These are phyloP conservation scores for Neodon shergylaensis DNA, from an alignment of 2,113 vertebrate species.

Conservation along the genomic window DNA sequence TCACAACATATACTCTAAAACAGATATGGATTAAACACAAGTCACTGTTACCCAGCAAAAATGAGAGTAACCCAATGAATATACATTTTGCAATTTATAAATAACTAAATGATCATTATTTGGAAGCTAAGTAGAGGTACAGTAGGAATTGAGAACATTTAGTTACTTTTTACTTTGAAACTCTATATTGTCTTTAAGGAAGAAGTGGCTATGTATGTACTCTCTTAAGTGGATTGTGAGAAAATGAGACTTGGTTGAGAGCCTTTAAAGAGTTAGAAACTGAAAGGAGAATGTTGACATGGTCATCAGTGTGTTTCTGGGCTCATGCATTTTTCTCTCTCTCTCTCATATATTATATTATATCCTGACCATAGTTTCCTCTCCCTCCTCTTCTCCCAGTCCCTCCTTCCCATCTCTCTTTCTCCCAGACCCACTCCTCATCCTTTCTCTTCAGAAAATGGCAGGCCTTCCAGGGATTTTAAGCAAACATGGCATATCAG, in stretches of 20 bases:
- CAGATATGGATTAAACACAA: background rate
- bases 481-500: background rate
- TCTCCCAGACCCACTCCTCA: background rate
- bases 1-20: background rate
- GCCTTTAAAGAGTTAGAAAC: background rate
- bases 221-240: slow-evolving; percentile 15
- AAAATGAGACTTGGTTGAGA: slow-evolving; percentile 13
- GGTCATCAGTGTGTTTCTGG: background rate
- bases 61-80: background rate
- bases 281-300: background rate
- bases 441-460: background rate
- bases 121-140: background rate
- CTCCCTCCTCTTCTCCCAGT: background rate
- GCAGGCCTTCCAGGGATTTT: background rate
- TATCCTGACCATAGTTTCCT: background rate
- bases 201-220: background rate
- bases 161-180: slow-evolving; percentile 10
- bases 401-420: background rate
- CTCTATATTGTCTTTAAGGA: background rate
- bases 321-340: background rate
- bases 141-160: background rate
- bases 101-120: background rate
- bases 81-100: background rate
- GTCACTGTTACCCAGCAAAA: background rate
- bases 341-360: background rate